Base-by-base conservation (phyloP, 2,113 vertebrate species). In the Chloroceryle aenea region DNA sequence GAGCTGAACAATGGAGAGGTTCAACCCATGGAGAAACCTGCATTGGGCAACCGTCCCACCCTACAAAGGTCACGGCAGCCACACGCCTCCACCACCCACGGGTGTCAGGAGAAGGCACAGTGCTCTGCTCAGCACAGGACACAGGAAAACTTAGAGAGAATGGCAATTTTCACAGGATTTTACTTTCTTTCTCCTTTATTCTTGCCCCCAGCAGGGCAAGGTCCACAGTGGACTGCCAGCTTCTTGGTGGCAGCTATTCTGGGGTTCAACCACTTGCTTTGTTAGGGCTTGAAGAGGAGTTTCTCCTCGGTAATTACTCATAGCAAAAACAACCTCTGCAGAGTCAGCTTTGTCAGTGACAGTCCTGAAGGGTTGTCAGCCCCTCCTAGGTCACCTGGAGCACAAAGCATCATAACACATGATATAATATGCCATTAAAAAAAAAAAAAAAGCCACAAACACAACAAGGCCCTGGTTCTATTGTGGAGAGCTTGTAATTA, bases 401-500 rank as follows among this genome's bases (percentile, higher is more conserved):
- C 29, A 89, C 89, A 71, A 76, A 90, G 68, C 86, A 82, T 67
- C 62, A 55, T 73, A 83, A 86, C 78, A 68, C n/a, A 30, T 20
- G 27, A 62, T 64, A 90, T n/a, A 88, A 88, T 74, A 56, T 47
- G 14, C n/a, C 25, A 84, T 25, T 34, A 8, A 23, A 26, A 67
- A 69, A 86, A 50, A 29, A 30, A 6, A 36, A 26, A 47, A 4
- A 43, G 78, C 96, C 81, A 43, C 14, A 43, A 43, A 43, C 23
- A 25, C 48, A 50, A 25, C 50, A 42, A 71, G 74, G 75, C 32
- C 25, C 75, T 80, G 20, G 20, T 5, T 94, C 5, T 64, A 34
- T 76, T 96, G 72, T 88, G 76, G 42, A 74, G 69, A 82, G 77
- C 90, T 98, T 96, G 75, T 97, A 96, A 98, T 98, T 96, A 98